Evolutionary conservation across 2,888 invertebrate genomes (phyloP).

Genomic region (Drosophila gaucha): DNA sequence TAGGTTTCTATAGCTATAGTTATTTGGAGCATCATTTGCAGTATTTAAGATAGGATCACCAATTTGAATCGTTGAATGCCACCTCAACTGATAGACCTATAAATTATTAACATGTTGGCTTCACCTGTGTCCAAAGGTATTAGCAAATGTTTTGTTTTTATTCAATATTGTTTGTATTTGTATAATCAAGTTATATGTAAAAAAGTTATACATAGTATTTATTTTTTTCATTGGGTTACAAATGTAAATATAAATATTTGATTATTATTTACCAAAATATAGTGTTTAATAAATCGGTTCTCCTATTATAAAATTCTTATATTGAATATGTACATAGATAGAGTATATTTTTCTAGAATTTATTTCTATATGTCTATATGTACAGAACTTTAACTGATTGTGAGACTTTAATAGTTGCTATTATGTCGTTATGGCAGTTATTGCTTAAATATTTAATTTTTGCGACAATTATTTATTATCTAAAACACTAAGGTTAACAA

Average conservation of each 20-base stretch:
- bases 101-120: no score
- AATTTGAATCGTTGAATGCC: no score
- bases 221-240: constrained; percentile 14
- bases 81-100: no score
- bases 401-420: constrained; percentile 14
- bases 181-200: constrained; percentile 30
- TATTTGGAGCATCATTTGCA: no score
- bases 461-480: not conserved
- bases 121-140: no score
- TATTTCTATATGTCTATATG: constrained; percentile 21
- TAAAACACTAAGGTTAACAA: not conserved
- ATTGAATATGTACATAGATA: constrained; percentile 21
- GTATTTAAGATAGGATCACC: no score
- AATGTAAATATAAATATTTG: constrained; percentile 14
- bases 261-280: constrained; percentile 9
- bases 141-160: no score
- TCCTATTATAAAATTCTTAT: constrained; percentile 2
- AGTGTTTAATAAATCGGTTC: constrained; percentile 34
- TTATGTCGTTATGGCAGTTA: constrained; percentile 43
- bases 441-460: constrained; percentile 10
- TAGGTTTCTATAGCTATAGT: no score
- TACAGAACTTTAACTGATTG: constrained; percentile 32
- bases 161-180: no score
- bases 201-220: constrained; percentile 30
- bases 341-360: constrained; percentile 16